These are phyloP conservation scores for Eospalax fontanierii DNA, from an alignment of 2,797 vertebrate genomes.

Conservation along the genomic window DNA sequence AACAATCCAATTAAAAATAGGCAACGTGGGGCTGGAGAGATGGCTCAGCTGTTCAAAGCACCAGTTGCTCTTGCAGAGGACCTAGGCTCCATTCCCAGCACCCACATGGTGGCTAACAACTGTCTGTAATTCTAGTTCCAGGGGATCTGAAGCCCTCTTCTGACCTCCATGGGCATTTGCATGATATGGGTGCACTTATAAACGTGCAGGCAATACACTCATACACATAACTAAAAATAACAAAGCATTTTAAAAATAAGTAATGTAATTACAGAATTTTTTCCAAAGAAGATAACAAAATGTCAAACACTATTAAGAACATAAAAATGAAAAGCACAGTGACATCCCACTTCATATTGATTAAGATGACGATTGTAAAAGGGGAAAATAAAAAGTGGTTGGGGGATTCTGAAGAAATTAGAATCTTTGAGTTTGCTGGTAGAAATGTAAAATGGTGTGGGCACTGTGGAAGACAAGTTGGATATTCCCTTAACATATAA, in stretches of 20 bases:
- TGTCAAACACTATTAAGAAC: conserved; percentile 1
- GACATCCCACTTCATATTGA: not conserved
- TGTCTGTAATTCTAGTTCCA: no score
- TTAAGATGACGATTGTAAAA: not conserved
- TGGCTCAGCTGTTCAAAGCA: no score
- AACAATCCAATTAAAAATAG: conserved; percentile 44
- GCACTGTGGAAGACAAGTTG: not conserved
- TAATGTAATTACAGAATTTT: not conserved
- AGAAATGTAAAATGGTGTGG: not conserved
- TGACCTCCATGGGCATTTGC: no score
- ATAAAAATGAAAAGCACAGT: conserved; percentile 15
- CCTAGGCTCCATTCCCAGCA: no score
- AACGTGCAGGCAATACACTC: no score
- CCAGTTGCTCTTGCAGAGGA: no score
- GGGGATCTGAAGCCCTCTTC: no score
- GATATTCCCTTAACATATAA: conserved; percentile 19
- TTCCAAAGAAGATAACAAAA: not conserved
- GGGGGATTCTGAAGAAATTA: not conserved
- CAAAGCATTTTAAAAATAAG: no score
- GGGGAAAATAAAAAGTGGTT: not conserved
- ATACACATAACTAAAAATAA: no score
- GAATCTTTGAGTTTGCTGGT: not conserved
- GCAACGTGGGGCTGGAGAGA: no score
- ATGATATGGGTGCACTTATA: no score
- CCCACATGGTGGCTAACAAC: no score